Conservation (phyloP, 2,113 vertebrate species). For the Shinisaurus crocodilurus region DNA sequence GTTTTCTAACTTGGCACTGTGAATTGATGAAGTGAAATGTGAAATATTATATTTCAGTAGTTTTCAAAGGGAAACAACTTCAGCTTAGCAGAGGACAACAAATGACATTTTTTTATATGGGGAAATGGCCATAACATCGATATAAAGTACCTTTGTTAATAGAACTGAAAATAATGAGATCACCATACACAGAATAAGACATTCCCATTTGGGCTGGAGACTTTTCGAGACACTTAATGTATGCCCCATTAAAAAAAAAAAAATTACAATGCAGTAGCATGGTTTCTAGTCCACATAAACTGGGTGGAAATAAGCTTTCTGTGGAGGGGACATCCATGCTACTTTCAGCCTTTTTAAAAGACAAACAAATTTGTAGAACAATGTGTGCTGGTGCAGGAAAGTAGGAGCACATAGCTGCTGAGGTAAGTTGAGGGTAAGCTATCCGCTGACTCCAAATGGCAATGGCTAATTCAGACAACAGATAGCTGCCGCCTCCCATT, state of each 20-base stretch:
- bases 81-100: not conserved
- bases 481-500: no score
- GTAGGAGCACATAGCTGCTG: not conserved
- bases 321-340: not conserved
- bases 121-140: not conserved
- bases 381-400: not conserved
- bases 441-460: no score
- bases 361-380: not conserved
- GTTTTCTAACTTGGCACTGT: not conserved
- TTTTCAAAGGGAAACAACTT: not conserved
- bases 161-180: not conserved
- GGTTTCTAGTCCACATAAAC: not conserved
- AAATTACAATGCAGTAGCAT: not conserved
- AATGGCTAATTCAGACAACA: not conserved
- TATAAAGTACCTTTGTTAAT: not conserved
- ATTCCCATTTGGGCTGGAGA: not conserved
- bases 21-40: not conserved
- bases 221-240: not conserved
- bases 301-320: not conserved
- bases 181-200: not conserved
- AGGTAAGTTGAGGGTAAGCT: not conserved
- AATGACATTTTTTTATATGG: not conserved
- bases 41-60: constrained; percentile 24
- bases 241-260: no score
- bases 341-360: not conserved